A percentile compares a stretch with the other conserved stretches of the same genome.
phyloP scores from a whole-genome alignment of 2,888 invertebrate species.

The Boloria selene region DNA sequence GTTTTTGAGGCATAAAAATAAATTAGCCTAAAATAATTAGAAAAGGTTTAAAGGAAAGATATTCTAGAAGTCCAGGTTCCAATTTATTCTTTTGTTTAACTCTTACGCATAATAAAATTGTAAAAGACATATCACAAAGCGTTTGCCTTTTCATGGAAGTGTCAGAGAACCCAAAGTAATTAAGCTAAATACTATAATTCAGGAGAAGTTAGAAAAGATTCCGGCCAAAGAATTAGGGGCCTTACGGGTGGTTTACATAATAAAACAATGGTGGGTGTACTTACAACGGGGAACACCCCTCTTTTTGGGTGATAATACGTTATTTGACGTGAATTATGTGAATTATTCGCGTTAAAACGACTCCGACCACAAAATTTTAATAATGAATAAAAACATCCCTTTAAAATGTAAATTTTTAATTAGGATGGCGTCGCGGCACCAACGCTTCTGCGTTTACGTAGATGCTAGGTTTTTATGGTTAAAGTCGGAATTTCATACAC shows the following conservation, averaged over 20 bases:
- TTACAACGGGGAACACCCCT: conserved; percentile 28
- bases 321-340: conserved; percentile 62
- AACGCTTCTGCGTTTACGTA: conserved; percentile 32
- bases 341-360: conserved; percentile 65
- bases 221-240: conserved; percentile 63
- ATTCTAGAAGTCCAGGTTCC: conserved; percentile 6
- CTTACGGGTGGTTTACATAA: conserved; percentile 58
- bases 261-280: conserved; percentile 50
- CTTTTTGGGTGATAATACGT: conserved; percentile 51
- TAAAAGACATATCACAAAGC: conserved; percentile 21
- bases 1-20: conserved; percentile 6
- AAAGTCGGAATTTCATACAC: conserved; percentile 17
- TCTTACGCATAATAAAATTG: conserved; percentile 16
- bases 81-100: conserved; percentile 17
- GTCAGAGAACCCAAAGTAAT: conserved; percentile 54
- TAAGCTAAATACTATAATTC: conserved; percentile 70
- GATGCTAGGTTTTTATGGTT: conserved; percentile 29
- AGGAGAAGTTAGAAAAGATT: conserved; percentile 69
- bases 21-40: conserved; percentile 9
- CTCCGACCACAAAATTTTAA: conserved; percentile 74
- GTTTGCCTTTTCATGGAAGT: conserved; percentile 36
- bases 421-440: conserved; percentile 52
- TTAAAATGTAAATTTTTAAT: conserved; percentile 80
- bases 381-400: conserved; percentile 78
- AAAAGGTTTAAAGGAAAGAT: conserved; percentile 11